phyloP scores from a whole-genome alignment of 2,888 invertebrate species.

The Heliconius sara region DNA sequence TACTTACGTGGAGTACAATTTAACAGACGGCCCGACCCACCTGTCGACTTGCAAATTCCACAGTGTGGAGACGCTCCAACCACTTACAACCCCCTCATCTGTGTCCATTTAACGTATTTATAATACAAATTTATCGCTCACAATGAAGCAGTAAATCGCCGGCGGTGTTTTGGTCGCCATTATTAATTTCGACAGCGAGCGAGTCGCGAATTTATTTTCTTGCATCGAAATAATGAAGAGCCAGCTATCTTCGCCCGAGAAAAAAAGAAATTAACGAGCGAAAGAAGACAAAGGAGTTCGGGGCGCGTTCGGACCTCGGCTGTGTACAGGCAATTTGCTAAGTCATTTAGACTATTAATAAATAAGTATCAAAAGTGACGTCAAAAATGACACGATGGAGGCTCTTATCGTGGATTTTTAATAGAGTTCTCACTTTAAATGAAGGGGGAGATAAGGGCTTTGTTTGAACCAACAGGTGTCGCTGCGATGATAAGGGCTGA shows the following conservation, averaged over 20 bases:
- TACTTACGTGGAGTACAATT: neutral
- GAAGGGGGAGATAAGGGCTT: slow-evolving; percentile 41
- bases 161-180: slow-evolving; percentile 56
- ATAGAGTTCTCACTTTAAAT: slow-evolving; percentile 40
- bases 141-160: slow-evolving; percentile 70
- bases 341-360: slow-evolving; percentile 66
- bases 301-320: slow-evolving; percentile 59
- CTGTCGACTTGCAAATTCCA: slow-evolving; percentile 1
- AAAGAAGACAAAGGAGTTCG: slow-evolving; percentile 58
- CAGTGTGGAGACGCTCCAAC: neutral
- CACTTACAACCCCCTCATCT: slow-evolving; percentile 27
- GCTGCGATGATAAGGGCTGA: slow-evolving; percentile 56
- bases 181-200: slow-evolving; percentile 67
- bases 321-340: slow-evolving; percentile 63
- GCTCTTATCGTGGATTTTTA: slow-evolving; percentile 34
- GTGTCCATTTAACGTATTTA: slow-evolving; percentile 53
- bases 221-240: slow-evolving; percentile 67
- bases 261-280: slow-evolving; percentile 59
- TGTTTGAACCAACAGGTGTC: slow-evolving; percentile 66
- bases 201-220: slow-evolving; percentile 64
- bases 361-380: slow-evolving; percentile 23
- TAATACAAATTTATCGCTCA: slow-evolving; percentile 67
- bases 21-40: neutral
- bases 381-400: slow-evolving; percentile 24
- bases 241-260: slow-evolving; percentile 56